phyloP scores from a whole-genome alignment of 2,888 invertebrate genomes.

The Rhynchonema sp. region DNA sequence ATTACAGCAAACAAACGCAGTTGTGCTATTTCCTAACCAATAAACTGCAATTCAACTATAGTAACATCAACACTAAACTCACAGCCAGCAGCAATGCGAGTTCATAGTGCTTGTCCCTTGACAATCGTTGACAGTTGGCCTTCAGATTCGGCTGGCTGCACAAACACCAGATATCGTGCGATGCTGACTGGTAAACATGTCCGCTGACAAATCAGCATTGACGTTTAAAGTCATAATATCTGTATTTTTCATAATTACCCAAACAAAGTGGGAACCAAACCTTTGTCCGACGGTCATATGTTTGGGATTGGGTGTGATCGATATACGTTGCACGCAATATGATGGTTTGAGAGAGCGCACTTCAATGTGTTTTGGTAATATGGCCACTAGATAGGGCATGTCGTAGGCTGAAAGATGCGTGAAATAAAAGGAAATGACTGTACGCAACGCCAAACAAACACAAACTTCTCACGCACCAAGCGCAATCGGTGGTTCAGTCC shows the following conservation, averaged over 20 bases:
- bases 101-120: conserved; percentile 77
- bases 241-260: too few relatives aligned
- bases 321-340: conserved; percentile 56
- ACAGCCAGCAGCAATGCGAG: conserved; percentile 42
- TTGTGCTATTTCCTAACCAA: too few relatives aligned
- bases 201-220: too few relatives aligned
- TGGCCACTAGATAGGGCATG: conserved; percentile 69
- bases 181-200: conserved; percentile 13
- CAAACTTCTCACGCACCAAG: too few relatives aligned
- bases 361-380: conserved; percentile 61
- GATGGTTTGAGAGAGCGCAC: conserved; percentile 64
- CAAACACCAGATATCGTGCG: conserved; percentile 48
- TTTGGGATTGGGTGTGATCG: conserved; percentile 13
- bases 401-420: conserved; percentile 72
- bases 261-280: too few relatives aligned
- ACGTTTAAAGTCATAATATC: too few relatives aligned
- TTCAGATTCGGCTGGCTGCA: conserved; percentile 51
- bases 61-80: conserved; percentile 2
- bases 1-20: too few relatives aligned
- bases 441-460: too few relatives aligned
- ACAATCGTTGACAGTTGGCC: conserved; percentile 58
- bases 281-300: not conserved
- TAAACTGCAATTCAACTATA: too few relatives aligned
- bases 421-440: too few relatives aligned
- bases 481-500: not conserved